phyloP scores from a whole-genome alignment of 2,888 invertebrate species.

The Euproctis similis region DNA sequence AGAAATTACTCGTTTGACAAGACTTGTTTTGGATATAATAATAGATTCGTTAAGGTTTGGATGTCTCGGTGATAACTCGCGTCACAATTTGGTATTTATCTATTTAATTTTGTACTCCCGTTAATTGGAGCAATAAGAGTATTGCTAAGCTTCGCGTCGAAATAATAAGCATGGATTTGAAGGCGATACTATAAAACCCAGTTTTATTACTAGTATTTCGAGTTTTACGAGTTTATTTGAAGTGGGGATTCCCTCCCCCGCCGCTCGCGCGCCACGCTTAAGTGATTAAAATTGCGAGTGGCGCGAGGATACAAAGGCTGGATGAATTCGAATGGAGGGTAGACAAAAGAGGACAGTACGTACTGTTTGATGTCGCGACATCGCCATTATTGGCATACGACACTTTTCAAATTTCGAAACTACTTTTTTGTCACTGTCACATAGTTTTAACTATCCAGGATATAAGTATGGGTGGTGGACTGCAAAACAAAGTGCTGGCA shows the following conservation, averaged over 20 bases:
- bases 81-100: too few species aligned
- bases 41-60: too few species aligned
- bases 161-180: slow-evolving; percentile 37
- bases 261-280: slow-evolving; percentile 41
- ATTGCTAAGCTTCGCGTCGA: slow-evolving; percentile 33
- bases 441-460: too few species aligned
- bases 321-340: slow-evolving; percentile 65
- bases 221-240: slow-evolving; percentile 45
- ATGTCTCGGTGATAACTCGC: too few species aligned
- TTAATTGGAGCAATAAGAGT: slow-evolving; percentile 37
- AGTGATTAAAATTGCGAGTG: slow-evolving; percentile 66
- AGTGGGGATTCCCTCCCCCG: slow-evolving; percentile 20
- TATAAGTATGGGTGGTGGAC: too few species aligned
- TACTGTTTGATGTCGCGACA: slow-evolving; percentile 4
- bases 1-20: too few species aligned
- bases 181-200: slow-evolving; percentile 34
- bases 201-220: slow-evolving; percentile 42
- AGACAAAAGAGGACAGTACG: slow-evolving; percentile 30
- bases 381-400: too few species aligned
- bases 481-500: too few species aligned
- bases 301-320: slow-evolving; percentile 51
- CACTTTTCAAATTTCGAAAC: too few species aligned
- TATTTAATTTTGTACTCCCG: too few species aligned
- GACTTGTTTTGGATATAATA: too few species aligned
- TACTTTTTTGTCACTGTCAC: too few species aligned